Conservation (phyloP, 2,113 vertebrate genomes). For the Brachypodius melanocephalos region DNA sequence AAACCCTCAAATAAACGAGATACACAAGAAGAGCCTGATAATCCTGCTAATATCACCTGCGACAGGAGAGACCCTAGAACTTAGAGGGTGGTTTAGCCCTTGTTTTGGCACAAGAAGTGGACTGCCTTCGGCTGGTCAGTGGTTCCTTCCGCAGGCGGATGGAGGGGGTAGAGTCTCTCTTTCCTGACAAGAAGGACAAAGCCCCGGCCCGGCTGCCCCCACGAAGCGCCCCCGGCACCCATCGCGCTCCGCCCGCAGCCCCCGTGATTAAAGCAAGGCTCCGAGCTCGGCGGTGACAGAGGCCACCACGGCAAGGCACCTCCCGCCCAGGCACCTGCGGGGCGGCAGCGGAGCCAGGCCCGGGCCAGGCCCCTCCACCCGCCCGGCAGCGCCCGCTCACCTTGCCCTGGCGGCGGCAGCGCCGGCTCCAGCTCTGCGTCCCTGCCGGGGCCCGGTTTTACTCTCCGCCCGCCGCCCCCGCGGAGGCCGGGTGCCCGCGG, state of each 20-base stretch:
- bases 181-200: rapidly evolving
- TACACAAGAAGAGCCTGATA: not conserved
- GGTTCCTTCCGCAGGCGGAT: rapidly evolving
- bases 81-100: rapidly evolving
- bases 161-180: not conserved
- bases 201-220: not conserved
- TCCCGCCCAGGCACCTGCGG: not conserved
- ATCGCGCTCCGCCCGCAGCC: not conserved
- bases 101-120: rapidly evolving
- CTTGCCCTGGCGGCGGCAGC: not conserved
- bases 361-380: not conserved
- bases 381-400: not conserved
- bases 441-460: not conserved
- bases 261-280: rapidly evolving
- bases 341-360: not conserved
- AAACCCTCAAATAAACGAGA: not conserved
- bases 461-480: not conserved
- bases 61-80: not conserved
- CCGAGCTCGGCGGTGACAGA: not conserved
- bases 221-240: not conserved
- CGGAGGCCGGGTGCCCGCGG: too few relatives aligned
- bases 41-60: not conserved
- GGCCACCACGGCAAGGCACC: not conserved
- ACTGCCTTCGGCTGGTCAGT: rapidly evolving
- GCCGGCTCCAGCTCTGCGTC: not conserved